These are phyloP conservation scores for Edolisoma coerulescens DNA, from an alignment of 2,113 vertebrate species.

Conservation along the genomic window DNA sequence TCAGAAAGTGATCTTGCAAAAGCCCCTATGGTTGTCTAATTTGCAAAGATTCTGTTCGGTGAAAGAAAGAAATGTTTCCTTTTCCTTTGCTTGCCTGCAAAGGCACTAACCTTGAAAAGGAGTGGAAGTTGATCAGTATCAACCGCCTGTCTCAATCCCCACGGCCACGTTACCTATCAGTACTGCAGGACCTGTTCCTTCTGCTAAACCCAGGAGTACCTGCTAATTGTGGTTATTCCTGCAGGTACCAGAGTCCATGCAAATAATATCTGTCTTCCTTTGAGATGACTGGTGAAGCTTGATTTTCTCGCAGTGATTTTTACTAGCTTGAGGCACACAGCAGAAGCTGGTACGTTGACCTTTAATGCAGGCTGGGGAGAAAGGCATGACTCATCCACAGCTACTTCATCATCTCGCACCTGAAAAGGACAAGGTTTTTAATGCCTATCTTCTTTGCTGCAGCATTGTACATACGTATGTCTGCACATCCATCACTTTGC, in stretches of 20 bases:
- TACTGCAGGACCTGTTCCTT: neutral
- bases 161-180: fast-evolving
- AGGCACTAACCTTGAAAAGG: neutral
- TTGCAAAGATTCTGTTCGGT: neutral
- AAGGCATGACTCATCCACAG: neutral
- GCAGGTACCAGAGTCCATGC: neutral
- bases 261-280: neutral
- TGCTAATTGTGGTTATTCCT: neutral
- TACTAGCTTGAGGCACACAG: neutral
- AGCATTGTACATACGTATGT: neutral
- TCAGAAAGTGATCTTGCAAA: neutral
- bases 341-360: neutral
- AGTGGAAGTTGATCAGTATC: neutral
- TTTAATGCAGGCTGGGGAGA: neutral
- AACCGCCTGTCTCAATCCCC: neutral
- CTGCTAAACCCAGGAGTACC: neutral
- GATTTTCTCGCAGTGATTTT: neutral
- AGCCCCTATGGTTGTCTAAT: neutral
- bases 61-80: neutral
- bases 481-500: neutral
- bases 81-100: neutral
- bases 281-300: neutral
- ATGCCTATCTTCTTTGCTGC: neutral
- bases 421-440: neutral
- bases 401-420: neutral